A percentile compares a stretch with the other conserved stretches of the same genome.
Conservation (phyloP, 92 coral and sea anemone genomes). For the Palythoa caribaeorum region DNA sequence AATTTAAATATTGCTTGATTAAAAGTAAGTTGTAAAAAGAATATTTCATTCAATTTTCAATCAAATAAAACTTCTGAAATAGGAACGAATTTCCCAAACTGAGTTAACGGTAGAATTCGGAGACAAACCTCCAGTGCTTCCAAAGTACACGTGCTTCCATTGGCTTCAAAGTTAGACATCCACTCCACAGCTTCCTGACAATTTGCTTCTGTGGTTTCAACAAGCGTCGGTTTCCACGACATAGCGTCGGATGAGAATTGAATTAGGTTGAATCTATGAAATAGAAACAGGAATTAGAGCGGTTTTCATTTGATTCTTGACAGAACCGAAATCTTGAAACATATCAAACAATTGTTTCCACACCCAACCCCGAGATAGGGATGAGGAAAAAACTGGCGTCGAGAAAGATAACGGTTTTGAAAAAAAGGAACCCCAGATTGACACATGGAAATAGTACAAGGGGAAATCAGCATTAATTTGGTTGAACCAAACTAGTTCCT, state of each 20-base stretch:
- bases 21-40: too few relatives aligned
- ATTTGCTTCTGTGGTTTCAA: slow-evolving; percentile 76
- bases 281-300: not conserved
- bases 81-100: not conserved
- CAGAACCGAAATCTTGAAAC: not conserved
- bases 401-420: not conserved
- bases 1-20: too few relatives aligned
- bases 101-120: not conserved
- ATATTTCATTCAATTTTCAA: not conserved
- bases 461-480: not conserved
- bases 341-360: too few relatives aligned
- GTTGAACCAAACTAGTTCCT: not conserved
- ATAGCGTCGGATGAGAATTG: slow-evolving; percentile 90
- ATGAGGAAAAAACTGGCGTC: not conserved
- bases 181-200: slow-evolving; percentile 98
- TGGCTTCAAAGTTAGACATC: slow-evolving; percentile 88
- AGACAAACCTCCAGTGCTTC: slow-evolving; percentile 80
- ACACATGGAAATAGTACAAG: not conserved
- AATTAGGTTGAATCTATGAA: slow-evolving; percentile 83
- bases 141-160: slow-evolving; percentile 89
- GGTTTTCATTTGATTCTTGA: not conserved
- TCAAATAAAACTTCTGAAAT: not conserved
- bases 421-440: not conserved
- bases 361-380: not conserved
- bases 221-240: slow-evolving; percentile 82